Percentiles rank a stretch among this genome's conserved stretches.
Conservation (phyloP, 2,888 invertebrate species). For the Lasioglossum zephyrum region DNA sequence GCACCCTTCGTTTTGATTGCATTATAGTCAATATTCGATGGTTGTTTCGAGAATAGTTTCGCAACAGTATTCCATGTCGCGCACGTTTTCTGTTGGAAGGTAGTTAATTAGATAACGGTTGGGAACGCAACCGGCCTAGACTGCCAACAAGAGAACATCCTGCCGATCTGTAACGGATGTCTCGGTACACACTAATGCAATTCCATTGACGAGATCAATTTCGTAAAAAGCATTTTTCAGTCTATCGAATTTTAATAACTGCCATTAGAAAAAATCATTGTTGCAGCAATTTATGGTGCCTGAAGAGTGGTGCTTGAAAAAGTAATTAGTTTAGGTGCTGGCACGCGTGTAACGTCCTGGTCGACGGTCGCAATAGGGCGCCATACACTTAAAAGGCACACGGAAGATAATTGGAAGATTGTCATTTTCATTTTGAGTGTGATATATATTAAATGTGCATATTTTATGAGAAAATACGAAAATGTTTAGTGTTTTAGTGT, state of each 20-base stretch:
- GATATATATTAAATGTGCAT: too few relatives aligned
- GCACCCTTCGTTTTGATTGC: too few relatives aligned
- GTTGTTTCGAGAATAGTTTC: constrained; percentile 41
- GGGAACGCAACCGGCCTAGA: constrained; percentile 58
- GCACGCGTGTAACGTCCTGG: neutral
- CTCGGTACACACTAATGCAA: constrained; percentile 72
- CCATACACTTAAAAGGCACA: neutral
- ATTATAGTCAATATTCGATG: constrained; percentile 16
- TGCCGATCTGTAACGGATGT: constrained; percentile 63
- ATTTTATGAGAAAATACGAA: too few relatives aligned
- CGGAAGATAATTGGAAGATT: neutral
- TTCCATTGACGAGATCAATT: constrained; percentile 75
- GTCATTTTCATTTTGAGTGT: too few relatives aligned
- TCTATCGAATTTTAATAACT: constrained; percentile 53
- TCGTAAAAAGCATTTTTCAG: constrained; percentile 75
- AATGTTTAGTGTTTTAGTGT: too few relatives aligned
- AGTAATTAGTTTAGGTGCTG: neutral
- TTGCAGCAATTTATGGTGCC: neutral
- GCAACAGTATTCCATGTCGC: constrained; percentile 15
- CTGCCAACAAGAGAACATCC: constrained; percentile 67
- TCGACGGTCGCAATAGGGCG: neutral
- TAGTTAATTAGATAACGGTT: constrained; percentile 61
- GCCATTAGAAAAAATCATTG: neutral
- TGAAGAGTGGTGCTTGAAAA: neutral
- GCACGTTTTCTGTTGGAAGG: constrained; percentile 55